Percentiles rank a stretch among this genome's conserved stretches.
These are phyloP conservation scores for Pachycephala philippinensis DNA, from an alignment of 2,113 vertebrate species.

Conservation along the genomic window DNA sequence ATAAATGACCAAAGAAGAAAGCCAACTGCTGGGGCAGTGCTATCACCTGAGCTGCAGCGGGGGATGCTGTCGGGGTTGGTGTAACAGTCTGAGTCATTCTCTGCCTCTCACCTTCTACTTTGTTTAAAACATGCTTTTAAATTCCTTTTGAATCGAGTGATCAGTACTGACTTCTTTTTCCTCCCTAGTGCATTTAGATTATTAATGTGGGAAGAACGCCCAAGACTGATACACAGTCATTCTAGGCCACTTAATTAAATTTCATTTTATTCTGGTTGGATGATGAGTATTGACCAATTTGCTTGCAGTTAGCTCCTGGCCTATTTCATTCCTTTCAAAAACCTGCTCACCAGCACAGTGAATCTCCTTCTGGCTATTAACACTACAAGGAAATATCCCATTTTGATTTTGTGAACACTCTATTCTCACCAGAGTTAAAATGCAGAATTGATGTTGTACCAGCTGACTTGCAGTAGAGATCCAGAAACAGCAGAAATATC, in stretches of 20 bases:
- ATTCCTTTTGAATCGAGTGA: not conserved
- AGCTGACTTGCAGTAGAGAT: not conserved
- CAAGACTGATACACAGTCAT: not conserved
- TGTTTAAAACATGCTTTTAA: not conserved
- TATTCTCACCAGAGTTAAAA: not conserved
- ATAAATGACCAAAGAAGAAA: not conserved
- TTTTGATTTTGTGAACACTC: not conserved
- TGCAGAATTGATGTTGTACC: not conserved
- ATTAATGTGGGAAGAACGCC: slow-evolving; percentile 2
- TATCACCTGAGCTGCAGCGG: not conserved
- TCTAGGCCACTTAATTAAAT: not conserved
- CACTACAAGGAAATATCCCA: not conserved
- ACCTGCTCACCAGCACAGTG: not conserved
- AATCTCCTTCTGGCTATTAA: not conserved
- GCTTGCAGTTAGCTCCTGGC: not conserved
- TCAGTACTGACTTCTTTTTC: not conserved
- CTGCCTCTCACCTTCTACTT: not conserved
- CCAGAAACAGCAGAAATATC: not conserved
- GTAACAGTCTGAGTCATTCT: not conserved
- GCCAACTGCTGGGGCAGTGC: not conserved
- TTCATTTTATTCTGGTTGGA: not conserved
- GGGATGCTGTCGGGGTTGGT: not conserved
- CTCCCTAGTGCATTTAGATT: not conserved
- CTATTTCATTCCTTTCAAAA: not conserved
- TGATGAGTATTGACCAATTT: not conserved